These are phyloP conservation scores for Microdon myrmicae DNA, from an alignment of 2,888 invertebrate genomes.

Conservation along the genomic window DNA sequence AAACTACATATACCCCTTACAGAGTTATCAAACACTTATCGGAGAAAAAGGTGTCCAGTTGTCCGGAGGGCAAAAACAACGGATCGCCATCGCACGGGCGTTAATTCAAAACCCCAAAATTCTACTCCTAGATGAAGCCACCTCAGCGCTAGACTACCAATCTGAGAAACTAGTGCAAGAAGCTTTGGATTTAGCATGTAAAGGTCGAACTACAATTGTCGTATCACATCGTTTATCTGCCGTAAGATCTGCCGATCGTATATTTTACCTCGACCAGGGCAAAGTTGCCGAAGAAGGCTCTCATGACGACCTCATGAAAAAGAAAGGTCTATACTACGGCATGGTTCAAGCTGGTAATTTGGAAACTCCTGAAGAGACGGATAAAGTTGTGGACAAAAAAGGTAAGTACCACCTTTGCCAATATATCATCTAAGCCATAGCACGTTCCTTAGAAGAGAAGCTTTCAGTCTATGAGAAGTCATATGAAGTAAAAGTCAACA, in stretches of 20 bases:
- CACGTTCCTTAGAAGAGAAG: constrained; percentile 57
- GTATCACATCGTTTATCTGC: constrained; percentile 80
- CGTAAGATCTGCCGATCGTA: constrained; percentile 76
- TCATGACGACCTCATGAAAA: constrained; percentile 75
- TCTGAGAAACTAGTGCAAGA: constrained; percentile 85
- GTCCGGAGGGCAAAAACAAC: constrained; percentile 86
- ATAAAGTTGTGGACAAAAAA: constrained; percentile 58
- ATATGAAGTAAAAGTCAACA: constrained; percentile 62
- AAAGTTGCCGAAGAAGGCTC: constrained; percentile 79
- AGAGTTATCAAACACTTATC: constrained; percentile 82
- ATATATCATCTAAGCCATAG: neutral
- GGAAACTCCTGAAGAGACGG: constrained; percentile 55
- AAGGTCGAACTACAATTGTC: constrained; percentile 79
- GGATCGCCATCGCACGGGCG: constrained; percentile 86
- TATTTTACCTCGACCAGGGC: constrained; percentile 78
- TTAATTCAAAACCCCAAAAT: constrained; percentile 81
- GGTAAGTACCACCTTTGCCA: constrained; percentile 51
- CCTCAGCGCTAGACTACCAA: constrained; percentile 84
- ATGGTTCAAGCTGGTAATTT: constrained; percentile 70
- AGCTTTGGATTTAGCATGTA: constrained; percentile 80
- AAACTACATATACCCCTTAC: constrained; percentile 10
- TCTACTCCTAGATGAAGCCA: constrained; percentile 82
- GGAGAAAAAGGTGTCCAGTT: constrained; percentile 84
- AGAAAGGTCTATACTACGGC: constrained; percentile 75
- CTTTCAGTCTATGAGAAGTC: constrained; percentile 63